Evolutionary conservation across 2,888 invertebrate genomes (phyloP), one percentile per base, ranked within the genome.

Genomic region (Pinctada fucata): DNA sequence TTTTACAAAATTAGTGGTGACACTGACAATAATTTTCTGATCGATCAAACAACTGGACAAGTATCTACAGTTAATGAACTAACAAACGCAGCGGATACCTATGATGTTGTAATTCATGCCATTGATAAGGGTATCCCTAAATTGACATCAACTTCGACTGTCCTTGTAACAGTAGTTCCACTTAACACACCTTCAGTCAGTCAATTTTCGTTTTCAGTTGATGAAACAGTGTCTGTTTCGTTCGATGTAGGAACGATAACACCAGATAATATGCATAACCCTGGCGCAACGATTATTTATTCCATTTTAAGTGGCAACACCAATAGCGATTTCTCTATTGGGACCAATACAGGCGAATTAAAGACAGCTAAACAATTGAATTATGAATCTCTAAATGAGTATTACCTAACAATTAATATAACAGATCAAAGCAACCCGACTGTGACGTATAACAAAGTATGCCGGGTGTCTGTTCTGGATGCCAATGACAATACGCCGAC

Each of bases 401-500:
- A 84, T 70, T 80, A 79, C 58, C 73, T 86, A 2, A 76, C 79
- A 4, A 68, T 87, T 16, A 75, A 73, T 51, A 75, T 83, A 6
- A 65, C 77, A 50, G 80, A 83, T 65, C 76, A 68, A 74, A 68
- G 66, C 0, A 74, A 75, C 70, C 71, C 78, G 4, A 71, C 79
- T n/a, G 50, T 82, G 8, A 74, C 65, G 31, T 81, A 79, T 10
- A 79, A 83, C 58, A 72, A 83, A 13, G 72, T 75, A 75, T 81
- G 84, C 8, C 73, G 83, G 52, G 75, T 85, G 31, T 72, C 70
- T 48, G 82, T 90, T 4, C 82, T 75, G n/a, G 87, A 89, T 69
- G 80, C 86, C 5, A 90, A 90, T 69, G 89, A 90, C 74, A 82
- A 85, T 70, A 74, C 70, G 0, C 89, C 89, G 6, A 45, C 71